phyloP scores from a whole-genome alignment of 2,797 vertebrate genomes.

The Steatocranus sp. region DNA sequence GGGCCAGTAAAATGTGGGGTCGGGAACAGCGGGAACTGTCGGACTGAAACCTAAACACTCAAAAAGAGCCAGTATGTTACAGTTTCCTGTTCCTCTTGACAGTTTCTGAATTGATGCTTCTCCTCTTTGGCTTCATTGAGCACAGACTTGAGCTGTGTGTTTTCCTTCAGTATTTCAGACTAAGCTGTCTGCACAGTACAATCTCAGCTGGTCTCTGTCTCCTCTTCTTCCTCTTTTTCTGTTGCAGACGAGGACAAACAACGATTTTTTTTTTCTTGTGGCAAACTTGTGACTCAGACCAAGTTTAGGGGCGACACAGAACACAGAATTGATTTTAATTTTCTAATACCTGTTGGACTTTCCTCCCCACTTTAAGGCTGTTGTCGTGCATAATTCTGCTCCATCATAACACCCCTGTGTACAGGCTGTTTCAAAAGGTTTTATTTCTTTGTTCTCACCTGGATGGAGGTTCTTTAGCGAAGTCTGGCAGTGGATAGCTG shows the following conservation, averaged over 20 bases:
- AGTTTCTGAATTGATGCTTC: background rate
- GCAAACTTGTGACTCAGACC: background rate
- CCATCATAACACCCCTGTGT: background rate
- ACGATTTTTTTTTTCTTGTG: background rate
- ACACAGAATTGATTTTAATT: background rate
- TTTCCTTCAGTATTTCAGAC: background rate
- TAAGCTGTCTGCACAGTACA: background rate
- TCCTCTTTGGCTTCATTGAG: background rate
- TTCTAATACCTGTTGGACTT: background rate
- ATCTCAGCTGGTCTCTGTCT: background rate
- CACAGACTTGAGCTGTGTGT: background rate
- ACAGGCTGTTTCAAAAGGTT: background rate
- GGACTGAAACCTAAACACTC: background rate
- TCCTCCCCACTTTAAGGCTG: background rate
- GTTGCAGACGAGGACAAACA: background rate
- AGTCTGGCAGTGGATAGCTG: constrained; percentile 93
- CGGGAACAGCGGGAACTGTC: fast-evolving
- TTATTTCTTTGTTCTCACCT: constrained; percentile 35
- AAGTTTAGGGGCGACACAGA: background rate
- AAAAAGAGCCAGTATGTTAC: background rate
- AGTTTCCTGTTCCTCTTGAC: background rate
- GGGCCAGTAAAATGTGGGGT: background rate
- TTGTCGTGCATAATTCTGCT: background rate
- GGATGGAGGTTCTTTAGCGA: constrained; percentile 92
- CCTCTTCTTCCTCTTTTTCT: constrained; percentile 33